Evolutionary conservation across 2,113 vertebrate genomes (phyloP).

Genomic region (Macquaria ambigua): DNA sequence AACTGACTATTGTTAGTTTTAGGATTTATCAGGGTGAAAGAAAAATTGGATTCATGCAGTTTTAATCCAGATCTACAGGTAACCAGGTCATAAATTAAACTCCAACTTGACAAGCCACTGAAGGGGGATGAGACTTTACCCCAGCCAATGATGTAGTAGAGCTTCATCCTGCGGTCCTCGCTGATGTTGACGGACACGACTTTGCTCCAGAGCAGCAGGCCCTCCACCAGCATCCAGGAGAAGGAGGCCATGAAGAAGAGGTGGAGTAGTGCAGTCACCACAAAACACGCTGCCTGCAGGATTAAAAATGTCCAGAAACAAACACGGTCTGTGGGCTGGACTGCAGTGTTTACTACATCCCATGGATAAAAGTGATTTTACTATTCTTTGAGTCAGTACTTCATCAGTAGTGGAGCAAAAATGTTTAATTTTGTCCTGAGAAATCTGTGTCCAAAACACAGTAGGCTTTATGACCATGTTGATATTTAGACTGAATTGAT

Average conservation of each 20-base stretch:
- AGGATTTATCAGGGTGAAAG: not conserved
- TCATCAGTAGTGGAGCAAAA: not conserved
- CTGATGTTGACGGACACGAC: constrained; percentile 92
- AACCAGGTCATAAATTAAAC: not conserved
- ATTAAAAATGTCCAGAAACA: not conserved
- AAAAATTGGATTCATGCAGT: too few relatives aligned
- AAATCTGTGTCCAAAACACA: not conserved
- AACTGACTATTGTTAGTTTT: not conserved
- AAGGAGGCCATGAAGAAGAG: constrained; percentile 94
- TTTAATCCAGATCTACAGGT: not conserved
- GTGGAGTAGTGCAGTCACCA: constrained; percentile 88
- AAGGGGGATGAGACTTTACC: constrained; percentile 78
- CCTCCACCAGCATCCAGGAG: constrained; percentile 96
- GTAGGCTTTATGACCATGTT: not conserved
- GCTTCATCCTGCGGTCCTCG: constrained; percentile 88
- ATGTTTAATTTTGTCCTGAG: not conserved
- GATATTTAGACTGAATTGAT: not conserved
- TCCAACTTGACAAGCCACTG: not conserved
- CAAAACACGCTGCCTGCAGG: constrained; percentile 86
- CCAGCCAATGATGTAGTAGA: constrained; percentile 91
- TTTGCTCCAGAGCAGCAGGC: constrained; percentile 93
- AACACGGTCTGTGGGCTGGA: not conserved
- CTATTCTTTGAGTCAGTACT: not conserved
- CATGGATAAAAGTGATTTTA: not conserved
- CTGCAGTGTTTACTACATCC: not conserved